These are phyloP conservation scores for Epinephelus fuscoguttatus DNA, from an alignment of 2,113 vertebrate species.

Conservation along the genomic window DNA sequence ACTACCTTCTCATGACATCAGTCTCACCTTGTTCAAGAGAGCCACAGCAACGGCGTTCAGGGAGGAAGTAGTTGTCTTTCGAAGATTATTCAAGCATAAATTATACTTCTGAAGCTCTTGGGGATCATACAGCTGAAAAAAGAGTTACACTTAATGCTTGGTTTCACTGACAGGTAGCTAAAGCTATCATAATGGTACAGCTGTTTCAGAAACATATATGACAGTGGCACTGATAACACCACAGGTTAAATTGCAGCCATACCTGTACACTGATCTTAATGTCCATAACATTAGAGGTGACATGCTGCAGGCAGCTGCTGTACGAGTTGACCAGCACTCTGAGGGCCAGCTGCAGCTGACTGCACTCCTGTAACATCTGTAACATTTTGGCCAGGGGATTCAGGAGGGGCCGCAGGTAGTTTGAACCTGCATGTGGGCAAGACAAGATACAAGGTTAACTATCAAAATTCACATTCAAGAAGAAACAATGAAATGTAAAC, in stretches of 20 bases:
- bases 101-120: conserved; percentile 81
- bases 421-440: conserved; percentile 76
- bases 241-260: background rate
- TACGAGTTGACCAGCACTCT: conserved; percentile 85
- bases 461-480: background rate
- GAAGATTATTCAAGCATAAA: conserved; percentile 80
- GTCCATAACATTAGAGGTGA: conserved; percentile 88
- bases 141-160: background rate
- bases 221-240: background rate
- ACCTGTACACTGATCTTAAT: conserved; percentile 79
- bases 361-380: conserved; percentile 92
- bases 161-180: background rate
- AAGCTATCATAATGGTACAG: background rate
- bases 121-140: conserved; percentile 83
- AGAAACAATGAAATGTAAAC: background rate
- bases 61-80: conserved; percentile 78
- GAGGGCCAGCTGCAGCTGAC: conserved; percentile 91
- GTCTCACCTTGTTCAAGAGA: conserved; percentile 92
- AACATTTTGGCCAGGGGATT: conserved; percentile 85
- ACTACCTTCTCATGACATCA: background rate
- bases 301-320: conserved; percentile 90
- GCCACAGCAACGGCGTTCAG: conserved; percentile 83
- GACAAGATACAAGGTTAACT: background rate
- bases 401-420: conserved; percentile 82
- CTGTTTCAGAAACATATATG: background rate